phyloP scores from a whole-genome alignment of 2,797 vertebrate species.

The Ficedula albicollis region DNA sequence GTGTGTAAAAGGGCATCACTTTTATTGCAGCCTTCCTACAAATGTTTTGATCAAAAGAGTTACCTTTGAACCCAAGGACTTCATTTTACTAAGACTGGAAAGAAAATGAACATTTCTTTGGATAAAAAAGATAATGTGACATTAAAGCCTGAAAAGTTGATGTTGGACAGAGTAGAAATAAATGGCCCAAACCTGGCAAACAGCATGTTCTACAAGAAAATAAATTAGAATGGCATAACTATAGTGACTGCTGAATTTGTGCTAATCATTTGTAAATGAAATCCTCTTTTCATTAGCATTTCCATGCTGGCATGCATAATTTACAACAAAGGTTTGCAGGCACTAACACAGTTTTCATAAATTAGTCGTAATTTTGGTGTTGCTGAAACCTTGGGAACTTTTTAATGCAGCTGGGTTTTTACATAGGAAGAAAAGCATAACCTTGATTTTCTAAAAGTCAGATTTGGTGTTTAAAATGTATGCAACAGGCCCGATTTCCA shows the following conservation, averaged over 20 bases:
- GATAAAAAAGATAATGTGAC: slow-evolving; percentile 2
- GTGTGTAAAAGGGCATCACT: not conserved
- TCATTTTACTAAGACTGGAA: not conserved
- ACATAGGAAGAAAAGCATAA: slow-evolving; percentile 9
- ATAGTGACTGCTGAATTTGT: slow-evolving; percentile 61
- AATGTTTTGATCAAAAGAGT: not conserved
- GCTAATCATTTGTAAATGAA: slow-evolving; percentile 68
- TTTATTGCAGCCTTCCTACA: not conserved
- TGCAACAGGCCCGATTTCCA: not conserved
- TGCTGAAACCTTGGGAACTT: slow-evolving; percentile 47
- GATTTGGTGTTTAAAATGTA: slow-evolving; percentile 1
- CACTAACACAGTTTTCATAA: slow-evolving; percentile 61
- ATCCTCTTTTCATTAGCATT: slow-evolving; percentile 72
- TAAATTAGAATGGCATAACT: slow-evolving; percentile 47
- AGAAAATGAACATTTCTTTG: not conserved
- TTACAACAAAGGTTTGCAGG: slow-evolving; percentile 57
- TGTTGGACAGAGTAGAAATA: not conserved
- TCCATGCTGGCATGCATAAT: slow-evolving; percentile 61
- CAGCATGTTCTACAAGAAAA: slow-evolving; percentile 44
- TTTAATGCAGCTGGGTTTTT: slow-evolving; percentile 23
- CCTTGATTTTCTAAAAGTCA: slow-evolving; percentile 18
- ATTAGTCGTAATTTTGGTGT: slow-evolving; percentile 65
- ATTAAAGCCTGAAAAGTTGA: not conserved
- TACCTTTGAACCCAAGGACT: not conserved
- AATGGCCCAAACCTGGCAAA: slow-evolving; percentile 39